These are phyloP conservation scores for Thumatha senex DNA, from an alignment of 2,888 invertebrate species.

Conservation along the genomic window DNA sequence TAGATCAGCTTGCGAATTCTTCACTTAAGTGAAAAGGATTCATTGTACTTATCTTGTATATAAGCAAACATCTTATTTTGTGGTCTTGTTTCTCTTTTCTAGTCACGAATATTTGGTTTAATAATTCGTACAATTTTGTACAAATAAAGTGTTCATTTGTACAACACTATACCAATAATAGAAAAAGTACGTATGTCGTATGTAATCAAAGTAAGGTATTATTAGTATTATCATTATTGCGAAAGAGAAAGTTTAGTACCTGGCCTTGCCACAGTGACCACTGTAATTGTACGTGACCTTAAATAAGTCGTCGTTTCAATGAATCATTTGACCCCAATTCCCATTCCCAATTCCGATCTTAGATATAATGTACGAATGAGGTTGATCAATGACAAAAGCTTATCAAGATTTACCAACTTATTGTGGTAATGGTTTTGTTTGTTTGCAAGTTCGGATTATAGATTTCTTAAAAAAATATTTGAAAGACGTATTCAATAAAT, in stretches of 20 bases:
- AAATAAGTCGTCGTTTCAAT: slow-evolving; percentile 14
- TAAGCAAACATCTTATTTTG: too few species aligned
- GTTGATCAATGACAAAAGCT: slow-evolving; percentile 18
- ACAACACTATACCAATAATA: too few species aligned
- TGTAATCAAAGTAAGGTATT: slow-evolving; percentile 2
- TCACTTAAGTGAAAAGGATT: too few species aligned
- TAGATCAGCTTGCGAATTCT: too few species aligned
- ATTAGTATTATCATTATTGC: not conserved
- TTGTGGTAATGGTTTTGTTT: not conserved
- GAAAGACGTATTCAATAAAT: too few species aligned
- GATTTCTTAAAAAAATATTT: too few species aligned
- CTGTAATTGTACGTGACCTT: slow-evolving; percentile 25
- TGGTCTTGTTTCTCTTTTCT: too few species aligned
- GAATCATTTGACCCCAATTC: slow-evolving; percentile 33
- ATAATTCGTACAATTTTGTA: too few species aligned
- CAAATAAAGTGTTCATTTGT: too few species aligned
- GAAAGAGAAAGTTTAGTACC: slow-evolving; percentile 26
- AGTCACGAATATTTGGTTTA: too few species aligned
- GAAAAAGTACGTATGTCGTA: too few species aligned
- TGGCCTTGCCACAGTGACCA: slow-evolving; percentile 10
- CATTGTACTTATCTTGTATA: too few species aligned
- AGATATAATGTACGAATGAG: slow-evolving; percentile 6
- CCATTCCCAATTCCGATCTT: slow-evolving; percentile 18
- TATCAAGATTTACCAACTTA: slow-evolving; percentile 1
- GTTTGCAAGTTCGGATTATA: not conserved